Conservation (phyloP, 2,113 vertebrate genomes). For the rat (Rattus norvegicus) region GRCr8 NC_086023.1:86158501-86159000, state of each 20-base stretch:
- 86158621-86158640: neutral
- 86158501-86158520: neutral
- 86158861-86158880: neutral
- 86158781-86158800: neutral
- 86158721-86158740: neutral
- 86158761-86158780: neutral
- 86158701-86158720: neutral
- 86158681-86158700: neutral
- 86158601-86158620: neutral
- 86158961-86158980: neutral
- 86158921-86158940: neutral
- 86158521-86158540: neutral
- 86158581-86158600: neutral
- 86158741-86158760: neutral
- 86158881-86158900: neutral
- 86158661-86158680: neutral
- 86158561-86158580: neutral
- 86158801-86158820: neutral
- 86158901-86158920: neutral
- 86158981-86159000: neutral
- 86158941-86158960: neutral
- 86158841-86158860: neutral
- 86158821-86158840: too few relatives aligned
- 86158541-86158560: neutral
- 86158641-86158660: neutral